These are phyloP conservation scores for Sphecodes monilicornis DNA, from an alignment of 2,888 invertebrate genomes.

Conservation along the genomic window DNA sequence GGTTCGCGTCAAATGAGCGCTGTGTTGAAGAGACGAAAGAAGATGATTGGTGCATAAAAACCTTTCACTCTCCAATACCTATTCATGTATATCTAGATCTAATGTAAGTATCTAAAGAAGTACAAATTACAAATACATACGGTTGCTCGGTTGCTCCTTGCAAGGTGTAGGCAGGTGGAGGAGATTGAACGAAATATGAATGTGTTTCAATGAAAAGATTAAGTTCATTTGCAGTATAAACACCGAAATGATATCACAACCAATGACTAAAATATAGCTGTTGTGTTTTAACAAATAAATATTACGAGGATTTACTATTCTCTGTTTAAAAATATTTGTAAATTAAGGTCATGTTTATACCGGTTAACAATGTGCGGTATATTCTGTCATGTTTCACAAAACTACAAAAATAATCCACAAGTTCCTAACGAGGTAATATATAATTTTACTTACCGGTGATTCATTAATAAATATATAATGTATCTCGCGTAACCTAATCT, in stretches of 20 bases:
- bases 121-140: not conserved
- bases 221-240: not conserved
- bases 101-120: too few relatives aligned
- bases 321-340: not conserved
- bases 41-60: too few relatives aligned
- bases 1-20: too few relatives aligned
- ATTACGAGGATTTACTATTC: not conserved
- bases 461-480: not conserved
- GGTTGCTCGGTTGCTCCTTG: not conserved
- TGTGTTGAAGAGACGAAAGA: too few relatives aligned
- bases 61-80: too few relatives aligned
- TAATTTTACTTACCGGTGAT: slow-evolving; percentile 51
- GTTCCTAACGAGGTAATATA: slow-evolving; percentile 63
- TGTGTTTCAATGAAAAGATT: not conserved
- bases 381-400: slow-evolving; percentile 84
- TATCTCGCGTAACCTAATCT: not conserved
- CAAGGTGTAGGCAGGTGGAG: not conserved
- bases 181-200: not conserved
- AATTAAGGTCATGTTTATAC: slow-evolving; percentile 25
- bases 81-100: too few relatives aligned
- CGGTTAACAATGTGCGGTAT: slow-evolving; percentile 86
- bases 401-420: slow-evolving; percentile 59
- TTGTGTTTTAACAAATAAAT: not conserved
- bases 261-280: not conserved
- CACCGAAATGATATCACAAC: not conserved